phyloP scores from a whole-genome alignment of 2,113 vertebrate genomes.

The Piprites chloris region DNA sequence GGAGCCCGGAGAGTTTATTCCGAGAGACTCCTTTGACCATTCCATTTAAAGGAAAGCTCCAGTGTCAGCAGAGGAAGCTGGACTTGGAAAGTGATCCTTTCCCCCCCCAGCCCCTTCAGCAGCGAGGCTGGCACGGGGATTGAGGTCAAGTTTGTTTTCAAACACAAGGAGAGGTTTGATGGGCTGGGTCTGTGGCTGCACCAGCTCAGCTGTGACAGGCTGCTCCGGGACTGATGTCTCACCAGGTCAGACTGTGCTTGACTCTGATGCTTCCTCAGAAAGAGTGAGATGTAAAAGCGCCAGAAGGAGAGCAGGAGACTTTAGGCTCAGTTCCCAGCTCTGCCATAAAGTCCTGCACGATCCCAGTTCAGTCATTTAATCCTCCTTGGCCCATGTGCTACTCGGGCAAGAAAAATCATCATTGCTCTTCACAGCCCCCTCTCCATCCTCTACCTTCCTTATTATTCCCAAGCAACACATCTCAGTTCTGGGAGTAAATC shows the following conservation, averaged over 20 bases:
- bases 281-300: fast-evolving
- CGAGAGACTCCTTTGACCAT: neutral
- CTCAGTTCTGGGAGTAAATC: neutral
- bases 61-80: neutral
- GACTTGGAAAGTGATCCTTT: neutral
- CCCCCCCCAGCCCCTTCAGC: neutral
- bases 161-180: fast-evolving
- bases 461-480: neutral
- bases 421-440: fast-evolving
- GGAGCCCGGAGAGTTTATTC: neutral
- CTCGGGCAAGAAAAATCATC: neutral
- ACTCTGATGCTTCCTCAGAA: neutral
- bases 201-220: neutral
- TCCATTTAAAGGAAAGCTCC: neutral
- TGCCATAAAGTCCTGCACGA: neutral
- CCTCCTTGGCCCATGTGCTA: neutral
- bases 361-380: neutral
- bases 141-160: neutral
- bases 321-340: neutral
- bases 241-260: neutral
- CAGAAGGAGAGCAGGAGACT: neutral
- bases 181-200: neutral
- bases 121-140: neutral
- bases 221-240: neutral
- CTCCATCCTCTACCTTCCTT: neutral